A percentile compares a stretch with the other conserved stretches of the same genome.
phyloP scores from a whole-genome alignment of 2,113 vertebrate genomes.

The Chinchilla lanigera region DNA sequence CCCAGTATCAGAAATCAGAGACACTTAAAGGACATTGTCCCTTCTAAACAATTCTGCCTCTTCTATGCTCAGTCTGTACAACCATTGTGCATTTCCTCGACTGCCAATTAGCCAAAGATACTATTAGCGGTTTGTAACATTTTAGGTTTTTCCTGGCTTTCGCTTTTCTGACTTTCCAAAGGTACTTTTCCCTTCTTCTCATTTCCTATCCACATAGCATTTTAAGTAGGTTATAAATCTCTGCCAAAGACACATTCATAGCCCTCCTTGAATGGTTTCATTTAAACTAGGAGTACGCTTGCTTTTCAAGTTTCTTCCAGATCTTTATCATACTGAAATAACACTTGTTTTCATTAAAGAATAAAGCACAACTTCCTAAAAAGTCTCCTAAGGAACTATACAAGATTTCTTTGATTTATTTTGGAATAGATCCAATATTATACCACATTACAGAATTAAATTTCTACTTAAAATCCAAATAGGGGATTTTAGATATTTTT shows the following conservation, averaged over 20 bases:
- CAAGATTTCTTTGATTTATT: slow-evolving; percentile 60
- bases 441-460: background rate
- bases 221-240: slow-evolving; percentile 81
- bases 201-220: slow-evolving; percentile 78
- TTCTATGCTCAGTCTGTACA: slow-evolving; percentile 6
- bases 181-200: slow-evolving; percentile 68
- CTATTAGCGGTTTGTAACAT: slow-evolving; percentile 27
- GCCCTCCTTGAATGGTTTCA: slow-evolving; percentile 76
- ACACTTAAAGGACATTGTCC: slow-evolving; percentile 1
- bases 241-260: slow-evolving; percentile 81
- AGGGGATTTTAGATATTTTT: background rate
- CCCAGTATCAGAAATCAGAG: slow-evolving; percentile 10
- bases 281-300: slow-evolving; percentile 62
- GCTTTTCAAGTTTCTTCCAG: slow-evolving; percentile 70
- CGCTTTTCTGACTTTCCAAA: slow-evolving; percentile 67
- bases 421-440: slow-evolving; percentile 35
- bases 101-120: slow-evolving; percentile 36
- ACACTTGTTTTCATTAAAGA: slow-evolving; percentile 73
- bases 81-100: slow-evolving; percentile 25
- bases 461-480: slow-evolving; percentile 42
- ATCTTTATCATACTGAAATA: slow-evolving; percentile 71
- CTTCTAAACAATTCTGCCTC: slow-evolving; percentile 22
- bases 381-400: background rate
- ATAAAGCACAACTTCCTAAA: slow-evolving; percentile 60
- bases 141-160: slow-evolving; percentile 65